These are phyloP conservation scores for Cercopithecus diana DNA, from an alignment of 2,797 vertebrate species.

Conservation along the genomic window DNA sequence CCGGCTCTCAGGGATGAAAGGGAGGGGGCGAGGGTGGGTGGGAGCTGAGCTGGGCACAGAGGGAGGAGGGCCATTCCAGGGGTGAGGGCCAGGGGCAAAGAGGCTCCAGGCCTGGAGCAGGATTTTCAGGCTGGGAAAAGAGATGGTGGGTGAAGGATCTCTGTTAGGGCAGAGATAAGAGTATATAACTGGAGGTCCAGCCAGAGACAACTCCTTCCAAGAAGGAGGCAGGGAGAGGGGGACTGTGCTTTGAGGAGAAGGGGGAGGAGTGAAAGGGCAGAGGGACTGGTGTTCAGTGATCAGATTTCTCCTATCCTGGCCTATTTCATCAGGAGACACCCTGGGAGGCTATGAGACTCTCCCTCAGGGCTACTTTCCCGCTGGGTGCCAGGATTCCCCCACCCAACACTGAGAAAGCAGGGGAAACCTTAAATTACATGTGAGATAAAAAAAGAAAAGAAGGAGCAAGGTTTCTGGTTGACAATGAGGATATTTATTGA, in stretches of 20 bases:
- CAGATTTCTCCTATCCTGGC: not conserved
- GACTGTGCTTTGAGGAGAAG: too few relatives aligned
- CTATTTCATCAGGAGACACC: not conserved
- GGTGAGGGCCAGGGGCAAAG: not conserved
- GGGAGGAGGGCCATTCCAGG: not conserved
- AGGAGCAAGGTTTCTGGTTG: not conserved
- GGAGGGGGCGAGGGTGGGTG: rapidly evolving
- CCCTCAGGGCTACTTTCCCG: not conserved
- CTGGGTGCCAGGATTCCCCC: not conserved
- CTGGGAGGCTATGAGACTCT: not conserved
- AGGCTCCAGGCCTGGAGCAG: not conserved
- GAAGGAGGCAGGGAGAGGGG: not conserved
- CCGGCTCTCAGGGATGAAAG: not conserved
- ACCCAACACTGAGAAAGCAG: not conserved
- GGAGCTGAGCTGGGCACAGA: not conserved
- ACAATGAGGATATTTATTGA: not conserved
- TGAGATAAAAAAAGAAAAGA: not conserved
- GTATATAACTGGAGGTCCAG: not conserved
- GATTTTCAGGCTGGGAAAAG: not conserved
- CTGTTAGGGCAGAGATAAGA: not conserved
- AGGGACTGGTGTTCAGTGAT: too few relatives aligned
- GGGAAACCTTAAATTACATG: too few relatives aligned
- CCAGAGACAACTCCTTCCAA: not conserved
- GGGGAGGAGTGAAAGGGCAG: not conserved
- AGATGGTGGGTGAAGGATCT: not conserved